These are phyloP conservation scores for Ornithoptera alexandrae DNA, from an alignment of 2,888 invertebrate genomes.

Conservation along the genomic window DNA sequence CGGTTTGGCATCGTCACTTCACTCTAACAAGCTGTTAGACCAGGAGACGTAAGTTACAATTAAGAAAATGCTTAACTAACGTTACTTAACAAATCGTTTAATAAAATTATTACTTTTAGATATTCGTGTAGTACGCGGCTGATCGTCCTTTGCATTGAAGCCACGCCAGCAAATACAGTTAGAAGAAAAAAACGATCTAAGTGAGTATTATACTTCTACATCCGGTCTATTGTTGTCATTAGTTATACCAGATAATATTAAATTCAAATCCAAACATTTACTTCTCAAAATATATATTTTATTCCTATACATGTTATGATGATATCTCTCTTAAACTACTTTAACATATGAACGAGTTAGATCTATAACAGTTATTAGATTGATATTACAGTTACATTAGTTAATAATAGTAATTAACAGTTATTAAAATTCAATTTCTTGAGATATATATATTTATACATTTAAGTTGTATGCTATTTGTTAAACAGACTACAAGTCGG, in stretches of 20 bases:
- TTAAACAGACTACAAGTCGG: constrained; percentile 51
- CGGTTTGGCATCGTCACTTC: constrained; percentile 91
- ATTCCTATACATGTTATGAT: too few relatives aligned
- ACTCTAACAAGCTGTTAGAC: constrained; percentile 88
- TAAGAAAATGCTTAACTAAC: not conserved
- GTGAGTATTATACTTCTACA: constrained; percentile 47
- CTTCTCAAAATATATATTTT: too few relatives aligned
- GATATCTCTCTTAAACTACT: too few relatives aligned
- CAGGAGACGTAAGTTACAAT: constrained; percentile 80
- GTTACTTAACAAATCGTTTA: not conserved
- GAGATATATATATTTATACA: not conserved
- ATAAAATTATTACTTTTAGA: constrained; percentile 55
- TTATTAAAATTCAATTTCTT: not conserved
- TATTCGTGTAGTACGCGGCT: constrained; percentile 93
- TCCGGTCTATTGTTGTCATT: not conserved
- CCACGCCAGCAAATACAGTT: constrained; percentile 82
- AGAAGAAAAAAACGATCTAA: constrained; percentile 79
- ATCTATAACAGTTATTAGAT: too few relatives aligned
- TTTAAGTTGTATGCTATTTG: not conserved
- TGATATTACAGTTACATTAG: too few relatives aligned
- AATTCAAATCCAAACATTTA: not conserved
- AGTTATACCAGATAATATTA: not conserved
- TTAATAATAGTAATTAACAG: too few relatives aligned
- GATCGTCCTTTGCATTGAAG: constrained; percentile 95
- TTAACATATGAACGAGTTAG: too few relatives aligned